These are phyloP conservation scores for Mormyrops boulengeri DNA, from an alignment of 2,797 vertebrate species.

Conservation along the genomic window DNA sequence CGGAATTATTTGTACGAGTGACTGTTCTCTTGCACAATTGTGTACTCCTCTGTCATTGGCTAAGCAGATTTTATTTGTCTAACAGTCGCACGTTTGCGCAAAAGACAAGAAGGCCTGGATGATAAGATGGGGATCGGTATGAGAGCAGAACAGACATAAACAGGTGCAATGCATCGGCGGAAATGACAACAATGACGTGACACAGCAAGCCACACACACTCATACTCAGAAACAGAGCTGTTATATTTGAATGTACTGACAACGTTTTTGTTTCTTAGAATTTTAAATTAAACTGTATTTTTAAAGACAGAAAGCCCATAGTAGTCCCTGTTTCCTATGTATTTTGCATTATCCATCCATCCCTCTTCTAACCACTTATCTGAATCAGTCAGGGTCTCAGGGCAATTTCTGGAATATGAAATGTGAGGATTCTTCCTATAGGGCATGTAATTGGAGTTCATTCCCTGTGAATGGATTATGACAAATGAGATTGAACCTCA, in stretches of 20 bases:
- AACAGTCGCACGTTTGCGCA: neutral
- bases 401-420: neutral
- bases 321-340: neutral
- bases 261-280: neutral
- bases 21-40: neutral
- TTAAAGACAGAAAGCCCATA: neutral
- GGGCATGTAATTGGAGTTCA: neutral
- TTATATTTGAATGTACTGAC: neutral
- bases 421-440: neutral
- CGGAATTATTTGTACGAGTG: neutral
- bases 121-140: neutral
- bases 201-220: neutral
- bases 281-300: neutral
- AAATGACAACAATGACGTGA: neutral
- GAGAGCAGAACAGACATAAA: neutral
- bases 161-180: neutral
- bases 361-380: neutral
- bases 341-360: neutral
- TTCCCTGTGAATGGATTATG: neutral
- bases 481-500: neutral
- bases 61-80: neutral
- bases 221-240: neutral
- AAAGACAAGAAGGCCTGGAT: neutral
- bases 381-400: neutral
- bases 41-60: neutral